Conservation (phyloP, 2,888 invertebrate species). For the Chrysolina americana region DNA sequence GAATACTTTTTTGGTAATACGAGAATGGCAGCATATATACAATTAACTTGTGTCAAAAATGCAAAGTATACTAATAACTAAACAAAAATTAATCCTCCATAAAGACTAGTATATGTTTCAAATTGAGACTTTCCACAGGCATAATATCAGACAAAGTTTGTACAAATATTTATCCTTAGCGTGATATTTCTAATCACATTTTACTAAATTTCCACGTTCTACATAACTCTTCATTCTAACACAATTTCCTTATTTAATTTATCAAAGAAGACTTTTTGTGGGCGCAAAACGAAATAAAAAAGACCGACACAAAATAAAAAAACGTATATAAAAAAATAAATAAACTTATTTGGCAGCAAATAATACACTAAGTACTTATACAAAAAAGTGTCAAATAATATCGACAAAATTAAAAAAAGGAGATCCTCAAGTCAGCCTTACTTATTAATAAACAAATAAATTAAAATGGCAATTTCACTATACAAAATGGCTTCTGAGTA, state of each 20-base stretch:
- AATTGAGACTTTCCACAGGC: slow-evolving; percentile 51
- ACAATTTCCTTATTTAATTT: slow-evolving; percentile 31
- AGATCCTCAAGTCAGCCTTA: slow-evolving; percentile 34
- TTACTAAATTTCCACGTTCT: slow-evolving; percentile 44
- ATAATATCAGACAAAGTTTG: slow-evolving; percentile 53
- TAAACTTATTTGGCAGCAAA: slow-evolving; percentile 55
- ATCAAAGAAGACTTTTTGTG: background rate
- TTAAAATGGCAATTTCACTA: slow-evolving; percentile 42
- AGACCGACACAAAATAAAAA: slow-evolving; percentile 28
- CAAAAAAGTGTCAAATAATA: slow-evolving; percentile 16
- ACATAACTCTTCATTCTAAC: slow-evolving; percentile 47
- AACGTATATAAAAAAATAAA: slow-evolving; percentile 37
- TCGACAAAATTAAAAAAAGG: slow-evolving; percentile 26
- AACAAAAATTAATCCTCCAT: slow-evolving; percentile 54
- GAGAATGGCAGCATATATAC: slow-evolving; percentile 58
- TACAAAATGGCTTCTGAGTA: slow-evolving; percentile 28
- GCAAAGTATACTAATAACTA: slow-evolving; percentile 51
- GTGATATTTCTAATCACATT: slow-evolving; percentile 40
- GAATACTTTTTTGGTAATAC: slow-evolving; percentile 24
- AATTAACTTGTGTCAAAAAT: slow-evolving; percentile 50
- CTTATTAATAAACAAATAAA: slow-evolving; percentile 33
- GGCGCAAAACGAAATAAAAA: slow-evolving; percentile 27
- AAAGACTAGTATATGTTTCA: slow-evolving; percentile 60
- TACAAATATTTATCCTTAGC: slow-evolving; percentile 46
- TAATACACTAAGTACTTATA: slow-evolving; percentile 47